Percentiles rank a stretch among this genome's conserved stretches.
These are phyloP conservation scores for Brachionichthys hirsutus DNA, from an alignment of 2,113 vertebrate species.

Conservation along the genomic window DNA sequence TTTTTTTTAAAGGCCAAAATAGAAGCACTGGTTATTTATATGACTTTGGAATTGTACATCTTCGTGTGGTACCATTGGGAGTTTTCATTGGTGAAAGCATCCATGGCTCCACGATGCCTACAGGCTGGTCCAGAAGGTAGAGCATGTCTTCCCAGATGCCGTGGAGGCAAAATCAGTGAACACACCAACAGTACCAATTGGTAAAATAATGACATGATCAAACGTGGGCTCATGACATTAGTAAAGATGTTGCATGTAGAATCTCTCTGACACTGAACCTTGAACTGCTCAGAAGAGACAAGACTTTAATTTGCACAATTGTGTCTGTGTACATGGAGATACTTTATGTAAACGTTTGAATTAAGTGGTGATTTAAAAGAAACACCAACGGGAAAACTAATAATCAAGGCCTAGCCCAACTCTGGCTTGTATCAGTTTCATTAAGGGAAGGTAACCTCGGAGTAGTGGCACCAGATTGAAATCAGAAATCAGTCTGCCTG, in stretches of 20 bases:
- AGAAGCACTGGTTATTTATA: constrained; percentile 89
- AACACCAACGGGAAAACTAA: constrained; percentile 1
- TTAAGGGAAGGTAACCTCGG: constrained; percentile 48
- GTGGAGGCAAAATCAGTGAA: neutral
- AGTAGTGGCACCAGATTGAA: constrained; percentile 57
- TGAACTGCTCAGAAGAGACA: no score
- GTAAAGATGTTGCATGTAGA: no score
- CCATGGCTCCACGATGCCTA: constrained; percentile 2
- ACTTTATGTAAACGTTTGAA: constrained; percentile 22
- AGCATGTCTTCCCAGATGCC: neutral
- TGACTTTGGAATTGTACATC: constrained; percentile 78
- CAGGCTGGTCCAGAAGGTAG: constrained; percentile 1
- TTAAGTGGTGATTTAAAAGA: constrained; percentile 1
- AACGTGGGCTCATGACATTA: no score
- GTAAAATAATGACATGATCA: no score
- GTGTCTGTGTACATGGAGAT: neutral
- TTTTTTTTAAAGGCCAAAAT: constrained; percentile 85
- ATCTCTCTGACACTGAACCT: no score
- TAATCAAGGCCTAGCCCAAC: constrained; percentile 2
- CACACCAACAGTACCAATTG: no score
- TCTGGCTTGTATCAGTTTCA: constrained; percentile 28
- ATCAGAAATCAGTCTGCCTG: constrained; percentile 67
- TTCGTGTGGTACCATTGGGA: constrained; percentile 72
- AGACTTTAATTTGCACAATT: constrained; percentile 1
- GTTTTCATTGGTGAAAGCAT: constrained; percentile 18